Evolutionary conservation across 2,888 invertebrate genomes (phyloP).

Genomic region (Lymantria monacha): DNA sequence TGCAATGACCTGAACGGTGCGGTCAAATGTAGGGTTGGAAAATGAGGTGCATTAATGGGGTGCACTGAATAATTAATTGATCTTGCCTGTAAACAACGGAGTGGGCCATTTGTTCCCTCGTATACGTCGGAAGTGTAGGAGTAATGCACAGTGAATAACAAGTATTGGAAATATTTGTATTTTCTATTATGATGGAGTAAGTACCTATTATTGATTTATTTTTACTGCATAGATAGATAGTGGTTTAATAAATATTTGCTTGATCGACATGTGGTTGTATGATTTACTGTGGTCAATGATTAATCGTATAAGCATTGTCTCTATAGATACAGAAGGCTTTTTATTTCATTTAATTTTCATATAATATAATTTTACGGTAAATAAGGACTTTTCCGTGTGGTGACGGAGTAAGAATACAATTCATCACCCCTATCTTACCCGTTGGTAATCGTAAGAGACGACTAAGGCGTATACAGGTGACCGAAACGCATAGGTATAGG

Average conservation of each 20-base stretch:
- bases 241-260: neutral
- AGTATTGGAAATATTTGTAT: slow-evolving; percentile 18
- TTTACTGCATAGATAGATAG: neutral
- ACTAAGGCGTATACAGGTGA: too few relatives aligned
- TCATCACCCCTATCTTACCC: too few relatives aligned
- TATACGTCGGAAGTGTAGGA: slow-evolving; percentile 53
- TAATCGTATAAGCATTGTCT: too few relatives aligned
- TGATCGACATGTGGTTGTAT: neutral
- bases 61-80: slow-evolving; percentile 62
- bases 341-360: too few relatives aligned
- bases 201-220: slow-evolving; percentile 2
- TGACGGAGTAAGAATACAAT: too few relatives aligned
- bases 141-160: slow-evolving; percentile 42
- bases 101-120: slow-evolving; percentile 42
- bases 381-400: too few relatives aligned
- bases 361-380: too few relatives aligned
- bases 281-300: too few relatives aligned
- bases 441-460: too few relatives aligned
- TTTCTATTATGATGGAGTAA: neutral
- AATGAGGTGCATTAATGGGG: slow-evolving; percentile 42
- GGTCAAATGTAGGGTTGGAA: slow-evolving; percentile 38
- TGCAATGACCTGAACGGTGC: slow-evolving; percentile 17
- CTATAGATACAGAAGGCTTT: too few relatives aligned
- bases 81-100: slow-evolving; percentile 64
- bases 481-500: too few relatives aligned